A percentile compares a stretch with the other conserved stretches of the same genome.
These are phyloP conservation scores for Anthoptus insignis DNA, from an alignment of 2,888 invertebrate species.

Conservation along the genomic window DNA sequence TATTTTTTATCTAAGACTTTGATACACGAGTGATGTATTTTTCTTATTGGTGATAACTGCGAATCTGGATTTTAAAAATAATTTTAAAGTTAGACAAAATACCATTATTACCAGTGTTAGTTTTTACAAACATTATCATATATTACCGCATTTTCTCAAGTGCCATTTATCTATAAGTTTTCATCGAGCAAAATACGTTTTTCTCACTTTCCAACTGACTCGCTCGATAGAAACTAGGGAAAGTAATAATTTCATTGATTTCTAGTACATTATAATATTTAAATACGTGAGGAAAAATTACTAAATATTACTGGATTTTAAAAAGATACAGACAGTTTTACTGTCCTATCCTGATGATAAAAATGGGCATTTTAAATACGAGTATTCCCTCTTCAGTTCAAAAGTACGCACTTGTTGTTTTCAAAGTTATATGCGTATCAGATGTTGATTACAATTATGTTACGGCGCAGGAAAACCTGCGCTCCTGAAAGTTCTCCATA, in stretches of 20 bases:
- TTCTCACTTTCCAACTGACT: conserved; percentile 28
- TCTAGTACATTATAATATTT: conserved; percentile 2
- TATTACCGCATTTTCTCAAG: conserved; percentile 4
- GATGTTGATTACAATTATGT: too few relatives aligned
- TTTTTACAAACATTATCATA: conserved; percentile 72
- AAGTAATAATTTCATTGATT: conserved; percentile 28
- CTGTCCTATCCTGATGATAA: too few relatives aligned
- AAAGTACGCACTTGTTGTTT: too few relatives aligned
- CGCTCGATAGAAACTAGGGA: conserved; percentile 26
- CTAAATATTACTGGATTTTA: background rate
- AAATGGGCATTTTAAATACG: too few relatives aligned
- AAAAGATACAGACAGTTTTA: too few relatives aligned
- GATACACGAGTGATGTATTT: conserved; percentile 66
- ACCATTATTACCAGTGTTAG: conserved; percentile 66
- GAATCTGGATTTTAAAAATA: conserved; percentile 77
- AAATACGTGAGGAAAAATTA: background rate
- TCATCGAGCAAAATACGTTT: conserved; percentile 24
- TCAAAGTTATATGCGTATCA: too few relatives aligned
- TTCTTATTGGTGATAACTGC: conserved; percentile 64
- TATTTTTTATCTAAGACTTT: conserved; percentile 28
- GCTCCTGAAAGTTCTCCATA: too few relatives aligned
- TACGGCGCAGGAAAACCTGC: too few relatives aligned
- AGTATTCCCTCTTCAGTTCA: too few relatives aligned
- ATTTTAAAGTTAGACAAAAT: conserved; percentile 59
- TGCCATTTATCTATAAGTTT: conserved; percentile 6